Base-by-base conservation (phyloP, 2,113 vertebrate genomes). In the Setophaga kirtlandii region DNA sequence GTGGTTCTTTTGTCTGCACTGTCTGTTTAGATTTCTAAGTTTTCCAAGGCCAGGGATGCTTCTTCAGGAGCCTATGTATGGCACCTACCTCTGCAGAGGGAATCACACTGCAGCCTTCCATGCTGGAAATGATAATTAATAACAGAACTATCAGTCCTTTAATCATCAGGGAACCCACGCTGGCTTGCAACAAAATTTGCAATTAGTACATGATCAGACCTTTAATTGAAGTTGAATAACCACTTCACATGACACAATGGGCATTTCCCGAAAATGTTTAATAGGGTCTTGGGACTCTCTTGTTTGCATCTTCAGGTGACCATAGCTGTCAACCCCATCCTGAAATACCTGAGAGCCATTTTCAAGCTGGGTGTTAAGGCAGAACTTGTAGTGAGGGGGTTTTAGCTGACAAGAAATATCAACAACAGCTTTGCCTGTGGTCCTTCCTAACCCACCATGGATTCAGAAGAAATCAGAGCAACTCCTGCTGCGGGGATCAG, bases 11-110 rank as follows among this genome's bases (percentile, higher is more conserved):
- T 97, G 92, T 96, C 88, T 90, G n/a, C 25, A 44, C 56, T 83
- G 94, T 75, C 80, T 96, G 69, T 95, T 96, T 89, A 93, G 92
- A 95, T 95, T 94, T 96, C 90, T 84, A 95, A 97, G 95, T 95
- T 96, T 96, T 90, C 73, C 68, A 83, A 49, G 90, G 92, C 92
- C 92, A 92, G 50, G 77, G 93, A 89, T 84, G 88, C 55, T 93
- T 87, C 95, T 95, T 92, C 73, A 78, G 83, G 88, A 94, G 90
- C 3, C 4, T 65, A 17, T 30, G 22, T 30, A 82, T 28, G 0
- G 94, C 73, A 95, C 86, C 90, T 93, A 6, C 76, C 41, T 96
- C 73, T 87, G 69, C 20, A 78, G 37, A 46, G 70, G 49, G 65
- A 90, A 68, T 71, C 18, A 8, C 65, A 74, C 44, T 11, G 52